phyloP scores from a whole-genome alignment of 2,888 invertebrate species.

The Dexiosoma caninum region DNA sequence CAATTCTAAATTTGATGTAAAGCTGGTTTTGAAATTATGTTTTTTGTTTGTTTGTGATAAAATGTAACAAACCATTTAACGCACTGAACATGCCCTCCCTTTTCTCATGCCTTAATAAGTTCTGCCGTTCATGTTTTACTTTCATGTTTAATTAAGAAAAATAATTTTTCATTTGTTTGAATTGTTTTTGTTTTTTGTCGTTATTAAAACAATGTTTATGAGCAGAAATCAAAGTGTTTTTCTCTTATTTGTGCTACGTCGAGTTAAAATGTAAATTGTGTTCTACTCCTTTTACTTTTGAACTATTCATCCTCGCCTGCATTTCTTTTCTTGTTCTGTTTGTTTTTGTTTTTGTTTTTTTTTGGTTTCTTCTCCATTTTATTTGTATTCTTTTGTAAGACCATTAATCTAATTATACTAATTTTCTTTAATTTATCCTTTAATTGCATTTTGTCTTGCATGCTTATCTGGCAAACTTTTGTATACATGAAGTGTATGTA shows the following conservation, averaged over 20 bases:
- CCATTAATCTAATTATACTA: conserved; percentile 63
- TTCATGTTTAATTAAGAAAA: conserved; percentile 17
- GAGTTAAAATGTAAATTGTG: neutral
- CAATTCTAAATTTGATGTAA: too few relatives aligned
- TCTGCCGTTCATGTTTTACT: neutral
- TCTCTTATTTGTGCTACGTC: neutral
- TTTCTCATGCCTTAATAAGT: neutral
- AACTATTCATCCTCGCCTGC: neutral
- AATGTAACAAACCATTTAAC: neutral
- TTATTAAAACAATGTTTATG: neutral
- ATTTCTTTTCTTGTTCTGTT: too few relatives aligned
- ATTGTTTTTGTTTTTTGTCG: neutral
- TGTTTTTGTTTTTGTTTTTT: too few relatives aligned
- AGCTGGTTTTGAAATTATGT: too few relatives aligned
- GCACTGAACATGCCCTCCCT: conserved; percentile 1
- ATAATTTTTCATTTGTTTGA: conserved; percentile 14
- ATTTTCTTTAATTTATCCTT: conserved; percentile 63
- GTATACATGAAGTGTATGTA: neutral
- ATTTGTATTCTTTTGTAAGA: conserved; percentile 48
- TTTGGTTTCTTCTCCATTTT: conserved; percentile 11
- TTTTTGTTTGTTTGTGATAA: too few relatives aligned
- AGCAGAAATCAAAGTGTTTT: conserved; percentile 35
- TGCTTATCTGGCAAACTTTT: conserved; percentile 47
- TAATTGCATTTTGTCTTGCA: conserved; percentile 62
- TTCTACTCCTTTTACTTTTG: neutral